phyloP scores from a whole-genome alignment of 2,888 invertebrate species.

The Doris montereyensis region DNA sequence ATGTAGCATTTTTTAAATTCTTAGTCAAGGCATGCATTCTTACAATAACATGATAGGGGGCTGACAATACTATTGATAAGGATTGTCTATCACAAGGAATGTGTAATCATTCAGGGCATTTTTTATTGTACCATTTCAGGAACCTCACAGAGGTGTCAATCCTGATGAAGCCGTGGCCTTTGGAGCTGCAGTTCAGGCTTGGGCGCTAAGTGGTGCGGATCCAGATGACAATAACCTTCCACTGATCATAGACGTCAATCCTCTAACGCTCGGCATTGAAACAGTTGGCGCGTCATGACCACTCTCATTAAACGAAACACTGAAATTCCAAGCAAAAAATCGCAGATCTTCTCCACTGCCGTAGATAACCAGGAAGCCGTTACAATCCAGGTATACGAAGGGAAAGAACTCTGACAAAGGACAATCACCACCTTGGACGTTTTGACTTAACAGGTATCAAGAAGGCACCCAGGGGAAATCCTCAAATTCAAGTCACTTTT shows the following conservation, averaged over 20 bases:
- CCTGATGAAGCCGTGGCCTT: constrained; percentile 99
- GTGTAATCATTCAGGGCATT: too few relatives aligned
- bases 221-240: constrained; percentile 94
- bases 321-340: constrained; percentile 98
- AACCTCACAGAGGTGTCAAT: constrained; percentile 97
- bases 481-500: constrained; percentile 74
- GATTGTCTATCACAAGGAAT: neutral
- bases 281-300: constrained; percentile 99
- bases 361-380: constrained; percentile 99
- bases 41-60: neutral
- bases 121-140: constrained; percentile 78
- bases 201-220: constrained; percentile 96
- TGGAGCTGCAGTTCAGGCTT: constrained; percentile 99
- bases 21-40: too few relatives aligned
- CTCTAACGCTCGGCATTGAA: constrained; percentile 99
- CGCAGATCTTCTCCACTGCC: constrained; percentile 98
- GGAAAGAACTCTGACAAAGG: constrained; percentile 99
- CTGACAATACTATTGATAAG: neutral
- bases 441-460: constrained; percentile 98
- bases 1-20: too few relatives aligned
- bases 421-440: constrained; percentile 98
- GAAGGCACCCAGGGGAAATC: constrained; percentile 78
- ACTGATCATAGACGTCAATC: constrained; percentile 89
- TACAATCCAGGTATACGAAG: constrained; percentile 92
- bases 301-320: constrained; percentile 97